phyloP scores from a whole-genome alignment of 2,113 vertebrate genomes.

The Phalacrocorax brasilianus region DNA sequence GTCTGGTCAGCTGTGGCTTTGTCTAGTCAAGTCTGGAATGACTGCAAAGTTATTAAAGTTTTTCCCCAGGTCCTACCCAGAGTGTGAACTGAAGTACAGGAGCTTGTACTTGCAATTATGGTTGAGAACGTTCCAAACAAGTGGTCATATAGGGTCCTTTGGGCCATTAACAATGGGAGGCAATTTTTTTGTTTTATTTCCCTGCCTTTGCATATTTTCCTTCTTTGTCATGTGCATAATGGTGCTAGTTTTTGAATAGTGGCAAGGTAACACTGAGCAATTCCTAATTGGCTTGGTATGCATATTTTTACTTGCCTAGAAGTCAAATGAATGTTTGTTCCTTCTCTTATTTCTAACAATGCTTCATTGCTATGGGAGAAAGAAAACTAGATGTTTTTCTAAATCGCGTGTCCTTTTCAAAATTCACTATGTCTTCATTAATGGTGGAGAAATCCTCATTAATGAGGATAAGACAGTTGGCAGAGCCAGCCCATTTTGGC shows the following conservation, averaged over 20 bases:
- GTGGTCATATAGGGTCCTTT: not conserved
- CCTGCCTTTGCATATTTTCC: not conserved
- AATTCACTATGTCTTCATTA: not conserved
- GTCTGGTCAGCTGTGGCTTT: not conserved
- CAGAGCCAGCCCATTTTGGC: not conserved
- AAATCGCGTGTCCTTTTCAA: not conserved
- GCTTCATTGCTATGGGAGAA: not conserved
- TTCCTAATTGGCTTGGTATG: not conserved
- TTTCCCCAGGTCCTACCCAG: accelerated
- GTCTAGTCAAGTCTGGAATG: not conserved
- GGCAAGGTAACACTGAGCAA: not conserved
- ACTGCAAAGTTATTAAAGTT: not conserved
- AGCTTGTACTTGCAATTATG: not conserved
- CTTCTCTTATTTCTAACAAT: not conserved
- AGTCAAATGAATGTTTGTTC: not conserved
- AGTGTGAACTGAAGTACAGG: not conserved
- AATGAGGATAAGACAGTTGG: not conserved
- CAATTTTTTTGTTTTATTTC: not conserved
- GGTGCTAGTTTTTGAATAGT: not conserved
- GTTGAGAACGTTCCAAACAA: not conserved
- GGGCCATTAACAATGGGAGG: not conserved
- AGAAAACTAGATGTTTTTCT: not conserved
- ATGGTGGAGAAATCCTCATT: not conserved
- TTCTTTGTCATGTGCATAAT: not conserved
- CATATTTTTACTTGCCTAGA: not conserved